Percentiles rank a stretch among this genome's conserved stretches.
These are phyloP conservation scores for Globodera rostochiensis DNA, from an alignment of 1,140 invertebrate genomes.

Conservation along the genomic window DNA sequence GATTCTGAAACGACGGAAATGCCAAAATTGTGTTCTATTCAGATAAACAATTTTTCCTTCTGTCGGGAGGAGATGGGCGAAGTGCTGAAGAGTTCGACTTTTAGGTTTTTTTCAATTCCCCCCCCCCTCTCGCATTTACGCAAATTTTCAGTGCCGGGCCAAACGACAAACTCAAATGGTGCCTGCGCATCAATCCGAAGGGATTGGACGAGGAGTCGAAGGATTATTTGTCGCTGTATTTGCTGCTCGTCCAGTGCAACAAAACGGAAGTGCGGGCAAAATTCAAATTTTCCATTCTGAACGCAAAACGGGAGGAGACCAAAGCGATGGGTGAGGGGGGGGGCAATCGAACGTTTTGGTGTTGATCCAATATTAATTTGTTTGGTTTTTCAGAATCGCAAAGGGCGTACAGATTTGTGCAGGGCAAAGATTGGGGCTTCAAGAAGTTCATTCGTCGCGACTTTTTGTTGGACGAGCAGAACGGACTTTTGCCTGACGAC, in stretches of 20 bases:
- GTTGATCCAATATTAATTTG: not conserved
- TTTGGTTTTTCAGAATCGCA: conserved; percentile 75
- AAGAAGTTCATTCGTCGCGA: conserved; percentile 98
- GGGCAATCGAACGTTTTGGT: not conserved
- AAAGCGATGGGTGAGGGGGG: conserved; percentile 88
- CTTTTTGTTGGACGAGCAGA: conserved; percentile 95
- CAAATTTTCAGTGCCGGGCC: conserved; percentile 24
- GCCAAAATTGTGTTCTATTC: not conserved
- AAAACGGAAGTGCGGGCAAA: conserved; percentile 99
- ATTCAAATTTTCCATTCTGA: conserved; percentile 96
- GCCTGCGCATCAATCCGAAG: conserved; percentile 98
- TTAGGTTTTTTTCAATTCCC: conserved; percentile 72
- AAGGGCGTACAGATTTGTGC: conserved; percentile 94
- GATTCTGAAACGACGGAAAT: too few species aligned
- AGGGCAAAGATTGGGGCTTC: conserved; percentile 99
- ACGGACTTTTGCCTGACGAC: conserved; percentile 94
- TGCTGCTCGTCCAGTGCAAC: conserved; percentile 97
- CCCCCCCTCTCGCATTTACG: not conserved
- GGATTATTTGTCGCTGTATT: conserved; percentile 97
- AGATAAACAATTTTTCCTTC: conserved; percentile 99
- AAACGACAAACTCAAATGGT: conserved; percentile 66
- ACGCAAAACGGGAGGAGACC: conserved; percentile 93
- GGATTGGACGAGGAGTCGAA: conserved; percentile 82
- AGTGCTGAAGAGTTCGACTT: conserved; percentile 97
- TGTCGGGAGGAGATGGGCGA: conserved; percentile 71